Conservation (phyloP, 2,888 invertebrate genomes). For the Ochropleura plecta region DNA sequence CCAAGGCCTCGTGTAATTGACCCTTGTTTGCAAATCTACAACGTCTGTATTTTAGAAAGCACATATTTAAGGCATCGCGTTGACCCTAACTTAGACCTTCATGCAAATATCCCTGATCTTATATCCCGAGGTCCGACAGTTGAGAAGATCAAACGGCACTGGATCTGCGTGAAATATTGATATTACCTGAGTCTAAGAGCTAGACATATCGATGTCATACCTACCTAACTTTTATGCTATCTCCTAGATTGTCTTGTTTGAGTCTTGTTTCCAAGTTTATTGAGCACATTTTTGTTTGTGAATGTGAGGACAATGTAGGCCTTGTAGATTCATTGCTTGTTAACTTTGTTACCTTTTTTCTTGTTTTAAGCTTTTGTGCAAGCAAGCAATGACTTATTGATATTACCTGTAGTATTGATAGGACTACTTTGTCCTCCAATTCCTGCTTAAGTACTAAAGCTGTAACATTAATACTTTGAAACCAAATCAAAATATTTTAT, state of each 20-base stretch:
- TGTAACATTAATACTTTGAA: too few species aligned
- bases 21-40: slow-evolving; percentile 15
- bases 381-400: too few species aligned
- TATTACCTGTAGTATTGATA: too few species aligned
- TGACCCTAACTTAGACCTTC: slow-evolving; percentile 30
- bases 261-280: not conserved
- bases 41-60: slow-evolving; percentile 25
- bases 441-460: too few species aligned
- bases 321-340: too few species aligned
- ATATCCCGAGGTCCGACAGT: slow-evolving; percentile 34
- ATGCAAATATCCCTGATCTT: slow-evolving; percentile 38
- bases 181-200: slow-evolving; percentile 34
- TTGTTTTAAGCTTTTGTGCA: too few species aligned
- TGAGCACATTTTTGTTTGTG: not conserved
- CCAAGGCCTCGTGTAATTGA: not conserved
- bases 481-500: too few species aligned
- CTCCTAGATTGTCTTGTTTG: not conserved
- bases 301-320: too few species aligned
- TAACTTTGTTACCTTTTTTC: too few species aligned
- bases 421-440: too few species aligned
- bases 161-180: slow-evolving; percentile 43
- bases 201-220: slow-evolving; percentile 16
- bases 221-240: not conserved
- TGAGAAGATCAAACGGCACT: slow-evolving; percentile 42
- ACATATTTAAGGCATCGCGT: slow-evolving; percentile 29